Base-by-base conservation (phyloP, 2,888 invertebrate genomes). In the Latrodectus hesperus region DNA sequence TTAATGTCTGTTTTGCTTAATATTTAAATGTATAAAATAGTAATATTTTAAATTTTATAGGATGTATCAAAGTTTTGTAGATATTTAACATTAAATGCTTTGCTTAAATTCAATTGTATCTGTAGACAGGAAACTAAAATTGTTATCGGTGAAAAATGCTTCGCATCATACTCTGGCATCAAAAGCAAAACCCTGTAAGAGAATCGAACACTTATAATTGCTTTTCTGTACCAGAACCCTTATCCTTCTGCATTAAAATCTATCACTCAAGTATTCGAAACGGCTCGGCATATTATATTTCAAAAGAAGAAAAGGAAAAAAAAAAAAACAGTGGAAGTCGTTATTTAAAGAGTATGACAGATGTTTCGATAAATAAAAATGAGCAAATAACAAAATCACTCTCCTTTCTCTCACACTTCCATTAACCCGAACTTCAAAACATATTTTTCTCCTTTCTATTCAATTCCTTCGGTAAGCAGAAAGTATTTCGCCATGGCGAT, bases 381-480 rank as follows among this genome's bases (percentile, higher is more conserved):
- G 60, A 60, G 60, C n/a, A 60, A 60, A 60, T 60, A 60, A 60
- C 60, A 60, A 60, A 60, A 60, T 60, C 60, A 60, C 60, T 60
- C 60, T 60, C 60, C 22, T 60, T 55, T 17, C 22, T 22, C 38
- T 75, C 49, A 75, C 70, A 70, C 73, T 81, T 82, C 82, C 82
- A 82, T 75, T 82, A 82, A 70, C 55, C 14, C 49, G 17, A 16
- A 55, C 65, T 81, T 81, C 81, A 81, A 81, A 81, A 73, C 49
- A 81, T 73, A 67, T 81, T 70, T 26, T 64, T 77, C 78, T 55
- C 51, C 60, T 17, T 49, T 79, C 70, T 52, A 72, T 64, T 53
- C 17, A 38, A 12, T 38, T 51, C 65, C 22, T 26, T 26, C 26
- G 82, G 68, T 82, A 26, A 68, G 72, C 6, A 53, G 72, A 22